These are phyloP conservation scores for Spodoptera picta DNA, from an alignment of 2,888 invertebrate species.

Conservation along the genomic window DNA sequence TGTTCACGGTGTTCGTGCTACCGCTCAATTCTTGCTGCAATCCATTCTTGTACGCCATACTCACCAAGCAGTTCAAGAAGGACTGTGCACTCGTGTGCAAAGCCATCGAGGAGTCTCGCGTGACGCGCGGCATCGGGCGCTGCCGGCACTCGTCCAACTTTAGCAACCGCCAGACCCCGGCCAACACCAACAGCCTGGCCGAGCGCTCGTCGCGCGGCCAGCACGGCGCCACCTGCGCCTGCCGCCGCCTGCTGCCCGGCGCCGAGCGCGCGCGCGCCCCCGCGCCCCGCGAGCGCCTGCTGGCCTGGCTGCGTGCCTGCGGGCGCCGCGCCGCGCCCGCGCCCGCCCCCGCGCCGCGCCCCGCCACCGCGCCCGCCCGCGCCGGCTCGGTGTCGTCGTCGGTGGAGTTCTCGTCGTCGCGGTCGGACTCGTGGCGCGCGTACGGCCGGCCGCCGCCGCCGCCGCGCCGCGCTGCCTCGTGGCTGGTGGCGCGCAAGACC, in stretches of 20 bases:
- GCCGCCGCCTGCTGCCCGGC: slow-evolving; percentile 92
- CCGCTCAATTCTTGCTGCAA: slow-evolving; percentile 99
- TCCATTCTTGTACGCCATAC: slow-evolving; percentile 98
- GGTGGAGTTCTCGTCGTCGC: slow-evolving; percentile 96
- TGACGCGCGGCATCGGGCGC: slow-evolving; percentile 95
- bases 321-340: slow-evolving; percentile 83
- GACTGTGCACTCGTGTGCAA: slow-evolving; percentile 98
- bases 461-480: slow-evolving; percentile 94
- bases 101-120: slow-evolving; percentile 97
- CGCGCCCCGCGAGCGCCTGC: slow-evolving; percentile 89
- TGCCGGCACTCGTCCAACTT: slow-evolving; percentile 96
- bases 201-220: slow-evolving; percentile 94
- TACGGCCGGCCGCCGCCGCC: slow-evolving; percentile 94
- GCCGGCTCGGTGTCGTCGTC: slow-evolving; percentile 95
- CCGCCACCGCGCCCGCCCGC: slow-evolving; percentile 81
- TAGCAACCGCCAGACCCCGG: slow-evolving; percentile 95
- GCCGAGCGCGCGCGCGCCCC: slow-evolving; percentile 91
- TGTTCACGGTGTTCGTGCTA: slow-evolving; percentile 98
- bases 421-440: slow-evolving; percentile 96
- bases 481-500: slow-evolving; percentile 97
- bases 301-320: slow-evolving; percentile 50
- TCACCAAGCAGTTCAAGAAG: slow-evolving; percentile 99
- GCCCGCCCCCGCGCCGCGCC: slow-evolving; percentile 64
- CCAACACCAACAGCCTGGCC: slow-evolving; percentile 94
- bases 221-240: slow-evolving; percentile 88